Conservation (phyloP, 2,113 vertebrate species). For the Sitta europaea region DNA sequence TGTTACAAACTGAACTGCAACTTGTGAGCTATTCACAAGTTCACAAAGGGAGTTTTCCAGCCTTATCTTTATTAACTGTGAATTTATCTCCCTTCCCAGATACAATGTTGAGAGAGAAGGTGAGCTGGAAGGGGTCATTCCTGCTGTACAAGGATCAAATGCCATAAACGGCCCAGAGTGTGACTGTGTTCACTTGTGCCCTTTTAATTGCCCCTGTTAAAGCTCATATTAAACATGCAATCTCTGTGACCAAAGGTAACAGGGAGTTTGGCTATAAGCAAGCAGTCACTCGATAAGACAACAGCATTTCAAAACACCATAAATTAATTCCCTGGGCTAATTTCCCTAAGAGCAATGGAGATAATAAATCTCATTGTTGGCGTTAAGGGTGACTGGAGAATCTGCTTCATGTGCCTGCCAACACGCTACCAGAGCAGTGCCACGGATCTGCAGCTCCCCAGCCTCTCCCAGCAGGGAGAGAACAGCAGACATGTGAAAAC, state of each 20-base stretch:
- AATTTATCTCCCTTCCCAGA: slow-evolving; percentile 74
- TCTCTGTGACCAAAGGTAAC: slow-evolving; percentile 75
- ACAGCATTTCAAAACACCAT: slow-evolving; percentile 69
- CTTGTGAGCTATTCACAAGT: background rate
- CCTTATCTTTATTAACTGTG: slow-evolving; percentile 83
- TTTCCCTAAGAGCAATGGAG: slow-evolving; percentile 37
- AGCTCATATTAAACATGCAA: slow-evolving; percentile 59
- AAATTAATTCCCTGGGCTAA: slow-evolving; percentile 66
- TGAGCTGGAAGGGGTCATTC: slow-evolving; percentile 52
- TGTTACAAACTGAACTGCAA: slow-evolving; percentile 14
- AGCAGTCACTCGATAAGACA: slow-evolving; percentile 62
- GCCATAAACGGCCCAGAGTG: slow-evolving; percentile 59
- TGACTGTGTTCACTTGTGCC: slow-evolving; percentile 42
- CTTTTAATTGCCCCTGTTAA: slow-evolving; percentile 59
- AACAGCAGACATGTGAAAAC: background rate
- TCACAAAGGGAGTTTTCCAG: slow-evolving; percentile 35
- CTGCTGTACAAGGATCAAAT: slow-evolving; percentile 65
- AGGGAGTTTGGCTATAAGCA: slow-evolving; percentile 58
- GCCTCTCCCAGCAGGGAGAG: background rate
- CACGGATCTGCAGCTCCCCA: background rate
- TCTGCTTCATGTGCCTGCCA: background rate
- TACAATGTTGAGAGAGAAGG: slow-evolving; percentile 60
- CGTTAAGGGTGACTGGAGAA: slow-evolving; percentile 34
- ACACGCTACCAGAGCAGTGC: background rate
- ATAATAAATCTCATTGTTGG: slow-evolving; percentile 61